Conservation (phyloP, 2,888 invertebrate genomes). For the Phengaris arion region DNA sequence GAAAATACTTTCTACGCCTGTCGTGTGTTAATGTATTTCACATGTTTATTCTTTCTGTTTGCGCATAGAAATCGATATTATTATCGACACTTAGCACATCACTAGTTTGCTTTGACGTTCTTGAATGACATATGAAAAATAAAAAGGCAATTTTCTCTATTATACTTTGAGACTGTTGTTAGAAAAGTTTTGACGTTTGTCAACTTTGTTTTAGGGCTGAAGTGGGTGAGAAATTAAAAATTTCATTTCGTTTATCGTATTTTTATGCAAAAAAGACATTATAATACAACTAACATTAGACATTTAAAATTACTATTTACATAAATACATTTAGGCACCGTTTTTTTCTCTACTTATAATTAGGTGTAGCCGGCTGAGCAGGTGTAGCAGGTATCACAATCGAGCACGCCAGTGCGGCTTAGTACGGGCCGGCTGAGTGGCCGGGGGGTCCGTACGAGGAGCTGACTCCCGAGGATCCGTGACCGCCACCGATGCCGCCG, state of each 20-base stretch:
- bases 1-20: constrained; percentile 65
- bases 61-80: constrained; percentile 25
- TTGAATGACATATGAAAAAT: neutral
- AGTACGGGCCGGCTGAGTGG: constrained; percentile 83
- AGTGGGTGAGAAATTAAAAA: constrained; percentile 7
- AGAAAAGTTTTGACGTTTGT: neutral
- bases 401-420: constrained; percentile 60
- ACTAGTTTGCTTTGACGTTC: neutral
- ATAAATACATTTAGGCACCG: constrained; percentile 81
- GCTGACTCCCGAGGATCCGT: constrained; percentile 70
- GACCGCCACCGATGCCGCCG: constrained; percentile 45
- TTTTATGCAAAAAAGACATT: constrained; percentile 76
- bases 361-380: constrained; percentile 74
- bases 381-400: constrained; percentile 78
- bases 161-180: neutral
- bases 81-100: constrained; percentile 19
- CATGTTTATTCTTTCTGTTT: constrained; percentile 21
- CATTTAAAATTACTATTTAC: constrained; percentile 80
- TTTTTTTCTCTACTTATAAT: constrained; percentile 77
- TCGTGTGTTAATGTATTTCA: constrained; percentile 29
- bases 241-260: constrained; percentile 57
- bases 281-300: constrained; percentile 76
- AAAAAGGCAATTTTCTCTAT: neutral
- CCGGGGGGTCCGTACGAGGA: constrained; percentile 83
- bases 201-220: neutral